phyloP scores from a whole-genome alignment of 2,113 vertebrate genomes.

The Nothobranchius kuhntae region DNA sequence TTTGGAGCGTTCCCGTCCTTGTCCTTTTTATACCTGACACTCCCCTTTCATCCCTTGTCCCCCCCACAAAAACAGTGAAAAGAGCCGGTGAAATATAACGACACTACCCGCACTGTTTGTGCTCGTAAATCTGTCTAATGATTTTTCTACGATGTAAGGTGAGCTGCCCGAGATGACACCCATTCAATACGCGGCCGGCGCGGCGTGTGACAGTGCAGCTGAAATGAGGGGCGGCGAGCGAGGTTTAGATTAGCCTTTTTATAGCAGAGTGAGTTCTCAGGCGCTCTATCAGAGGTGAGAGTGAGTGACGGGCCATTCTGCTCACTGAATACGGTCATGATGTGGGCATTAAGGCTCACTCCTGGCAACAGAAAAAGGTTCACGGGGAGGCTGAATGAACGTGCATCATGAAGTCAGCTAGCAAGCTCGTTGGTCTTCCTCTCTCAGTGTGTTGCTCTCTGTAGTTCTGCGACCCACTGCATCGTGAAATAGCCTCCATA shows the following conservation, averaged over 20 bases:
- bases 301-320: constrained; percentile 68
- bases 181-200: constrained; percentile 28
- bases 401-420: constrained; percentile 46
- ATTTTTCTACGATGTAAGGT: constrained; percentile 68
- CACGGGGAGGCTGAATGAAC: constrained; percentile 51
- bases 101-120: constrained; percentile 57
- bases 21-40: constrained; percentile 25
- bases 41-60: constrained; percentile 40
- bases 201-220: constrained; percentile 36
- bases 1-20: constrained; percentile 28
- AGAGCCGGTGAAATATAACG: constrained; percentile 62
- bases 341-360: constrained; percentile 65
- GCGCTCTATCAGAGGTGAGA: constrained; percentile 46
- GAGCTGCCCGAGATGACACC: constrained; percentile 46
- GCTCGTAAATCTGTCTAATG: constrained; percentile 72
- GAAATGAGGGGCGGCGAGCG: constrained; percentile 33
- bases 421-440: constrained; percentile 19
- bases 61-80: constrained; percentile 38
- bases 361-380: constrained; percentile 53
- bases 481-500: constrained; percentile 40
- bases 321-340: constrained; percentile 68
- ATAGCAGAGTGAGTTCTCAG: constrained; percentile 58
- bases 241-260: constrained; percentile 59
- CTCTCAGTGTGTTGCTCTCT: neutral
- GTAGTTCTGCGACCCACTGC: constrained; percentile 9